These are phyloP conservation scores for Poecilia latipinna DNA, from an alignment of 2,113 vertebrate genomes.

Conservation along the genomic window DNA sequence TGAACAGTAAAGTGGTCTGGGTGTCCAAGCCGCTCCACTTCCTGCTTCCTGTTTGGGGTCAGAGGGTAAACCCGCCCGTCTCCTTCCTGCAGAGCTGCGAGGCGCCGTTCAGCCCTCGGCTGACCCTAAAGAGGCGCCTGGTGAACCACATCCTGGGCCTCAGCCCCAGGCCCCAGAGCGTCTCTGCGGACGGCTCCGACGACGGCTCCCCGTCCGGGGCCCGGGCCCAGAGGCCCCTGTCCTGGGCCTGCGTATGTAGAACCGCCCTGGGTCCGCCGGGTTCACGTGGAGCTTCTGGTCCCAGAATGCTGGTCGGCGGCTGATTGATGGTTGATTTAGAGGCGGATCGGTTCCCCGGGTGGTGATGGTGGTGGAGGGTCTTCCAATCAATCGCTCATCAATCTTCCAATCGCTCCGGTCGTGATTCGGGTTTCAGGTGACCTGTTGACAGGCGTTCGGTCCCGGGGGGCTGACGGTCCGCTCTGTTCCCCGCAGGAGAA, in stretches of 20 bases:
- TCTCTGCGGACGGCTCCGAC: slow-evolving; percentile 81
- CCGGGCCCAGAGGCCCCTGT: slow-evolving; percentile 90
- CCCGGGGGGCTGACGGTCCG: background rate
- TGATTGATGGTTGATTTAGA: slow-evolving; percentile 21
- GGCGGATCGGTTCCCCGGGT: slow-evolving; percentile 1
- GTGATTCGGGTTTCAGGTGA: too few relatives aligned
- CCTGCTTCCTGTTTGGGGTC: background rate
- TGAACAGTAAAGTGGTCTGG: too few relatives aligned
- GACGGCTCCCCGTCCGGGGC: slow-evolving; percentile 82
- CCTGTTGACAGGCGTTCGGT: too few relatives aligned
- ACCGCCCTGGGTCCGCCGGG: too few relatives aligned
- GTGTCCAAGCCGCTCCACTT: too few relatives aligned
- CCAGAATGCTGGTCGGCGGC: slow-evolving; percentile 46
- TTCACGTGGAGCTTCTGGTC: slow-evolving; percentile 22
- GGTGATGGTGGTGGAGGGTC: slow-evolving; percentile 48
- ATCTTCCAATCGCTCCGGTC: too few relatives aligned
- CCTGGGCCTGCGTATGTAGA: slow-evolving; percentile 95
- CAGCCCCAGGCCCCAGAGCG: slow-evolving; percentile 84
- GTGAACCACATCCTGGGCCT: slow-evolving; percentile 96
- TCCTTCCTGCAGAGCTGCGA: slow-evolving; percentile 76
- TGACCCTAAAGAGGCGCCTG: slow-evolving; percentile 93
- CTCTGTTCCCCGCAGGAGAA: slow-evolving; percentile 81
- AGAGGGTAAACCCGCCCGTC: slow-evolving; percentile 12
- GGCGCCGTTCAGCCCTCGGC: slow-evolving; percentile 86
- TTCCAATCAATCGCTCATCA: slow-evolving; percentile 4